These are phyloP conservation scores for Vidua chalybeata DNA, from an alignment of 2,113 vertebrate genomes.

Conservation along the genomic window DNA sequence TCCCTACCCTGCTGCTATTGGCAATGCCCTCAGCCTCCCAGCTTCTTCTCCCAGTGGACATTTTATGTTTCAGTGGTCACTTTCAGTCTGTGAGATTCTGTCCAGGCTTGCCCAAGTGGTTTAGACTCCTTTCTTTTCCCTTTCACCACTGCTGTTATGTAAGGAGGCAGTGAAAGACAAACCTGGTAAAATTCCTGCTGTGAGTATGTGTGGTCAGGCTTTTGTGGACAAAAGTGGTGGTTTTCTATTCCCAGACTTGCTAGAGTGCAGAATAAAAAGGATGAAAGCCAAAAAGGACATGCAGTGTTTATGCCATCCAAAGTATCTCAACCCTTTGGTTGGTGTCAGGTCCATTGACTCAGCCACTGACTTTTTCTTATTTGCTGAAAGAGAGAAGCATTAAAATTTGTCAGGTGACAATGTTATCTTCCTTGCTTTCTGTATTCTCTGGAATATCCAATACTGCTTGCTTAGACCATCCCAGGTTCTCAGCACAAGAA, in stretches of 20 bases:
- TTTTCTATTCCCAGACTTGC: slow-evolving; percentile 10
- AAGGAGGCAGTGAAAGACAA: slow-evolving; percentile 1
- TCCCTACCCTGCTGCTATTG: not conserved
- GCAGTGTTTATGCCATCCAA: not conserved
- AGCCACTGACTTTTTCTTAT: not conserved
- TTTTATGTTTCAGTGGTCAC: not conserved
- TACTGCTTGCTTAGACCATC: not conserved
- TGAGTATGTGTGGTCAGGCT: slow-evolving; percentile 15
- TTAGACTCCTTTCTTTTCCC: not conserved
- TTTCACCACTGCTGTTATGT: not conserved
- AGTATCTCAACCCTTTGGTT: not conserved
- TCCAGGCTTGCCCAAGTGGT: not conserved
- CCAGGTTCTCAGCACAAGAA: not conserved
- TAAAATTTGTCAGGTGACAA: not conserved
- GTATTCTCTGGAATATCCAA: not conserved
- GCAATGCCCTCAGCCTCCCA: not conserved
- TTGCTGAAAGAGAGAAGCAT: not conserved
- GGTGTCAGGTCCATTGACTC: not conserved
- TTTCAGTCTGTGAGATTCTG: not conserved
- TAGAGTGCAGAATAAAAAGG: not conserved
- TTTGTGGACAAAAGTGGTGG: slow-evolving; percentile 11
- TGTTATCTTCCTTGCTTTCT: not conserved
- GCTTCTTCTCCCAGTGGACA: not conserved
- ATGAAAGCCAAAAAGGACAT: not conserved
- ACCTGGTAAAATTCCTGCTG: not conserved